These are phyloP conservation scores for Brachypteracias leptosomus DNA, from an alignment of 2,113 vertebrate genomes.

Conservation along the genomic window DNA sequence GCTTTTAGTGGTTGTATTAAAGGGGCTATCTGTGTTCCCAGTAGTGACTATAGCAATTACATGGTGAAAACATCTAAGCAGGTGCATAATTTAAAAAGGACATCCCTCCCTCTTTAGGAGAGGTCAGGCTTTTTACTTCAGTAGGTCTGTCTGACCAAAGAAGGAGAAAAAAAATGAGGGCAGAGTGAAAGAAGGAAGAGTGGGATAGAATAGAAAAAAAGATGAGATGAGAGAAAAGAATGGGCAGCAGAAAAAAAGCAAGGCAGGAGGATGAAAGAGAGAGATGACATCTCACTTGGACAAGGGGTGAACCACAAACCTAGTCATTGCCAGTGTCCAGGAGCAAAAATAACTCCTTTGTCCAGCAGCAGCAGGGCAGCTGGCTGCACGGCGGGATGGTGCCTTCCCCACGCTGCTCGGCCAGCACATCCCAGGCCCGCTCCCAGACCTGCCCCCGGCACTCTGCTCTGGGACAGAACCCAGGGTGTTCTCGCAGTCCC, in stretches of 20 bases:
- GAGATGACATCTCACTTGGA: constrained; percentile 22
- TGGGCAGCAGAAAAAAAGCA: neutral
- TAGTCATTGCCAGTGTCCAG: neutral
- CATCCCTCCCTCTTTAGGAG: neutral
- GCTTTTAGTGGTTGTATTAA: constrained; percentile 31
- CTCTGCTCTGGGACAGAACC: neutral
- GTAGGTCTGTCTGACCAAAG: neutral
- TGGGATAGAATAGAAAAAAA: neutral
- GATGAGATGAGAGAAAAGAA: neutral
- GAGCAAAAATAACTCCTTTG: neutral
- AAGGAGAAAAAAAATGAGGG: neutral
- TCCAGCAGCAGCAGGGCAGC: neutral
- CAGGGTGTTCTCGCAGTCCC: constrained; percentile 3
- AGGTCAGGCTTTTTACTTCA: constrained; percentile 3
- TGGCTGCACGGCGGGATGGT: neutral
- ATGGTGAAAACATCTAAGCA: neutral
- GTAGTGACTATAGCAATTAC: neutral
- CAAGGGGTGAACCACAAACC: constrained; percentile 9
- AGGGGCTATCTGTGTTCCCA: neutral
- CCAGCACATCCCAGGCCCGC: neutral
- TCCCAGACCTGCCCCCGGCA: neutral
- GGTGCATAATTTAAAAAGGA: constrained; percentile 24
- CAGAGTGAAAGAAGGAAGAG: neutral
- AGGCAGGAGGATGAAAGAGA: neutral
- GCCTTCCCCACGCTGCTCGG: rapidly evolving